Percentiles rank a stretch among this genome's conserved stretches.
Evolutionary conservation across 1,140 invertebrate species (phyloP).

Genomic region (Anastrepha ludens): DNA sequence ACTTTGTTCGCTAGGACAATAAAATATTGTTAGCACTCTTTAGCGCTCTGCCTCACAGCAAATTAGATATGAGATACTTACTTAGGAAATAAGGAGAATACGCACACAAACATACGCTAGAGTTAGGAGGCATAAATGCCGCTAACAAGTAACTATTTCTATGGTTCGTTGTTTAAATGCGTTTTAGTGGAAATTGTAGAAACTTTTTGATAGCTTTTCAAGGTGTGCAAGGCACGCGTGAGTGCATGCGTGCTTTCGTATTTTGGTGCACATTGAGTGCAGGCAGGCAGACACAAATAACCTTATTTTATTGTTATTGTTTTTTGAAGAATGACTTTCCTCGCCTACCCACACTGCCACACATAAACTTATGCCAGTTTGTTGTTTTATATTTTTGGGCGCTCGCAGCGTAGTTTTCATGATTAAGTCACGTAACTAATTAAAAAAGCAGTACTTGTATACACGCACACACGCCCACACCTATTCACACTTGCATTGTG

Average conservation of each 20-base stretch:
- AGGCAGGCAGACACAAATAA: neutral
- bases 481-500: neutral
- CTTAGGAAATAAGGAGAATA: neutral
- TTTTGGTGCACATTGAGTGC: neutral
- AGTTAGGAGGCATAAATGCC: neutral
- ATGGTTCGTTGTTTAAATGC: constrained; percentile 5
- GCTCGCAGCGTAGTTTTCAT: neutral
- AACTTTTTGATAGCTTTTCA: constrained; percentile 36
- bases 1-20: neutral
- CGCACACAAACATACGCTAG: neutral
- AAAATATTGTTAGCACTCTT: neutral
- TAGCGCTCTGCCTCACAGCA: neutral
- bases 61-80: neutral
- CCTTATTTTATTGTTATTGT: neutral
- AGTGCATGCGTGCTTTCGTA: neutral
- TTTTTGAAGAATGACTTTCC: neutral
- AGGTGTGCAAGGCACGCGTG: neutral
- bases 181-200: neutral
- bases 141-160: neutral
- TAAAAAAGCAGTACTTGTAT: constrained; percentile 10
- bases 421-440: constrained; percentile 44
- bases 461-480: neutral
- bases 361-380: neutral
- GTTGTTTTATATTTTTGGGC: constrained; percentile 21
- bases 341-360: too few relatives aligned